Base-by-base conservation (phyloP, 2,888 invertebrate genomes). In the Ischnura elegans region DNA sequence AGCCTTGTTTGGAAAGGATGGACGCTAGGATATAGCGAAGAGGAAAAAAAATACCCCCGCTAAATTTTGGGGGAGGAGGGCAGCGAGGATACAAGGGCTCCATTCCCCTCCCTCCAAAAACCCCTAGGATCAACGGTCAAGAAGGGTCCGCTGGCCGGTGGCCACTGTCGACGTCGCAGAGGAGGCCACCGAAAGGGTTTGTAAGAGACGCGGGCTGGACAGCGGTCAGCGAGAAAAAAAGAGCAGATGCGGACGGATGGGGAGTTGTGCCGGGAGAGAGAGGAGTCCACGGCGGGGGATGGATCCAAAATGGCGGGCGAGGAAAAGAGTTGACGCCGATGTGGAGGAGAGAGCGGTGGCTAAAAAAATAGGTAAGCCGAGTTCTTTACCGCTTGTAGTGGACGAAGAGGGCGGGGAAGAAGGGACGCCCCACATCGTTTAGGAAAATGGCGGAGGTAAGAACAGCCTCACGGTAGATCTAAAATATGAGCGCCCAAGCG, bases 111-210 rank as follows among this genome's bases (percentile, higher is more conserved):
- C 51, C 5, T 13, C 47, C 47, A 47, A 47, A n/a, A n/a, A n/a
- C n/a, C n/a, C n/a, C n/a, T n/a, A 6, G 86, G 86, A 45, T 43
- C 43, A 86, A 46, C 45, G 86, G 45, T 86, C 46, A 45, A 46
- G 86, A n/a, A 43, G 42, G 43, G 45, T 25, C 43, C n/a, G 19
- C 47, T n/a, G n/a, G n/a, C n/a, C n/a, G n/a, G n/a, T n/a, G n/a
- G n/a, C n/a, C n/a, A n/a, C n/a, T n/a, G n/a, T n/a, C n/a, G n/a
- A n/a, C n/a, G n/a, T 29, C 85, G 4, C 21, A 5, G 85, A n/a
- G 85, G n/a, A n/a, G n/a, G n/a, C n/a, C n/a, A 86, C 25, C 86
- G 45, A 86, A 87, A 87, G 87, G 87, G 87, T 87, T 87, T 51
- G 55, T 87, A 55, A 87, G 61, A 87, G 55, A 36, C 51, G 4